Evolutionary conservation across 2,113 vertebrate genomes (phyloP).

Genomic region (Mustela lutreola): DNA sequence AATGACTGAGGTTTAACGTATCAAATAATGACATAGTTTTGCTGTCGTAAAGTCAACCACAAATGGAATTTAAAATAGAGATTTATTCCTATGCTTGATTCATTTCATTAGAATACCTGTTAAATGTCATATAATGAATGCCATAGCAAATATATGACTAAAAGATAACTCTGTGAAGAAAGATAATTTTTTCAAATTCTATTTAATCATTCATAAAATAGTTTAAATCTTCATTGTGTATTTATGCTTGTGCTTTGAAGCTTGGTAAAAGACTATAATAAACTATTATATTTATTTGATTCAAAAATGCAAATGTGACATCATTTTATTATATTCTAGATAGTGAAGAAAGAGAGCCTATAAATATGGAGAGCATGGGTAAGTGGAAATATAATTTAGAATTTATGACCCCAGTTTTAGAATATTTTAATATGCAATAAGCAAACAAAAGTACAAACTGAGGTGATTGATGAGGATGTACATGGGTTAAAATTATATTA

Average conservation of each 20-base stretch:
- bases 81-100: background rate
- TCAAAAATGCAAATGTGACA: slow-evolving; percentile 65
- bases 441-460: background rate
- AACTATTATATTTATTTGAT: background rate
- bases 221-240: background rate
- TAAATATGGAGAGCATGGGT: slow-evolving; percentile 87
- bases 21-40: slow-evolving; percentile 20
- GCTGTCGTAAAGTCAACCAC: background rate
- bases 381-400: slow-evolving; percentile 73
- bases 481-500: background rate
- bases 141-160: background rate
- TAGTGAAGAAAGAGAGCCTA: slow-evolving; percentile 80
- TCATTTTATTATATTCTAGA: slow-evolving; percentile 82
- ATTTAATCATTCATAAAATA: background rate
- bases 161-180: background rate
- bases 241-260: background rate
- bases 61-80: background rate
- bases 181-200: background rate
- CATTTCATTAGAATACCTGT: background rate
- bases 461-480: background rate
- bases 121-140: slow-evolving; percentile 13
- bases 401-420: slow-evolving; percentile 22
- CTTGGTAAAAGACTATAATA: background rate
- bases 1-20: background rate
- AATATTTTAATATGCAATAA: slow-evolving; percentile 54